Evolutionary conservation across 2,797 vertebrate genomes (phyloP).

Genomic region (Falco concolor): DNA sequence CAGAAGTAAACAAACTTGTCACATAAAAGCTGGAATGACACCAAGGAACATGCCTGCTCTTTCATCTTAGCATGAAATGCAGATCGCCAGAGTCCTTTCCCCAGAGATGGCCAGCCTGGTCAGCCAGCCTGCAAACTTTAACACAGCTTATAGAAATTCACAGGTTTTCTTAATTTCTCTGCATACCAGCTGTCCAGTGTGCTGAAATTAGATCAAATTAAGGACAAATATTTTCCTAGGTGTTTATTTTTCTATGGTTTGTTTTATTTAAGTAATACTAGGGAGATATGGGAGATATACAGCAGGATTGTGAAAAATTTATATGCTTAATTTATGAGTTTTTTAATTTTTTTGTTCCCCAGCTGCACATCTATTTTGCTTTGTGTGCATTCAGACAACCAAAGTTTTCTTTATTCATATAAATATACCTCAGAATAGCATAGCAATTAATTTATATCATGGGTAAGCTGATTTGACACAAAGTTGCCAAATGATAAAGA

Average conservation of each 20-base stretch:
- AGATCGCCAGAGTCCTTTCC: not conserved
- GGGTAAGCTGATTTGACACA: not conserved
- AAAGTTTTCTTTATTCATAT: not conserved
- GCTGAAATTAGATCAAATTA: not conserved
- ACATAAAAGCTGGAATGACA: not conserved
- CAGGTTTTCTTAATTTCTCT: not conserved
- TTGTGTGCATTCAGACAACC: not conserved
- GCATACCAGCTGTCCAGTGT: not conserved
- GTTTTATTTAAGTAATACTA: not conserved
- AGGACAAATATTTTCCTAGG: not conserved
- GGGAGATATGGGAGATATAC: not conserved
- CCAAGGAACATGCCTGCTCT: not conserved
- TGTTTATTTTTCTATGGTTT: not conserved
- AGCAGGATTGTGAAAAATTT: not conserved
- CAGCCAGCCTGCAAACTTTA: not conserved
- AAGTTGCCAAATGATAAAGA: not conserved
- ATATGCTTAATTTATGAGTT: not conserved
- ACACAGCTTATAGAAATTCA: not conserved
- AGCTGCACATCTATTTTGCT: not conserved
- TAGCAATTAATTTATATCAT: not conserved
- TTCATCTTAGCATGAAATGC: not conserved
- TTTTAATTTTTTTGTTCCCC: not conserved
- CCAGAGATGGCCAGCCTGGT: not conserved
- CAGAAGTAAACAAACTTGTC: not conserved
- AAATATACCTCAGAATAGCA: not conserved